Base-by-base conservation (phyloP, 2,888 invertebrate genomes). In the Macrophya annulata region DNA sequence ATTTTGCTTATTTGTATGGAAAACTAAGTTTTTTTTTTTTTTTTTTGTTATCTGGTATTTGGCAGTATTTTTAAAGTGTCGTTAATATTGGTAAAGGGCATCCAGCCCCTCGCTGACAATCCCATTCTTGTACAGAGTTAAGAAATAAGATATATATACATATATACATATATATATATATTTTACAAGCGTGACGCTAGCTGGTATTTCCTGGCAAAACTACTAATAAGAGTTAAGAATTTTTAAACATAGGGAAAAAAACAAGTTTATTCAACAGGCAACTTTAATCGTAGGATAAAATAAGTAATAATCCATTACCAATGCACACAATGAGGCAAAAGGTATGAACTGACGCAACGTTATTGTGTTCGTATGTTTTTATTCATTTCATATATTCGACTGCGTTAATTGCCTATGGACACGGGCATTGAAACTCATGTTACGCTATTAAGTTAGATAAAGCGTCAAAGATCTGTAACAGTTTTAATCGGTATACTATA, bases 111-210 rank as follows among this genome's bases (percentile, higher is more conserved):
- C 81, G 81, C 81, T 82, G 86, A 88, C 86, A 87, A 87, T 86
- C 87, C 88, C 89, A 90, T 89, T 90, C 90, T 91, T 90, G 89
- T 90, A 90, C 91, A 91, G 91, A 91, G 89, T 90, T 89, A 87
- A 90, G 88, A 86, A 87, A 87, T 90, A 90, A 90, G 89, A 89
- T 90, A 91, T 89, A 90, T 88, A 88, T 86, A 86, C 85, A 86
- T 85, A 87, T 85, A 85, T 86, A 86, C 81, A 87, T 87, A 89
- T 88, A 87, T 90, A 88, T 85, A 89, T 90, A 91, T 91, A 92
- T 91, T 91, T 91, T 91, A 91, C 91, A 90, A 90, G 89, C 88
- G 90, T 89, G 89, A 89, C 88, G 88, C 89, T 88, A 86, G 87
- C 88, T 87, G 86, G 79, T 31, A 81, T 62, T 55, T 55, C 40